Percentiles rank a stretch among this genome's conserved stretches.
These are phyloP conservation scores for Meliscaeva auricollis DNA, from an alignment of 2,888 invertebrate genomes.

Conservation along the genomic window DNA sequence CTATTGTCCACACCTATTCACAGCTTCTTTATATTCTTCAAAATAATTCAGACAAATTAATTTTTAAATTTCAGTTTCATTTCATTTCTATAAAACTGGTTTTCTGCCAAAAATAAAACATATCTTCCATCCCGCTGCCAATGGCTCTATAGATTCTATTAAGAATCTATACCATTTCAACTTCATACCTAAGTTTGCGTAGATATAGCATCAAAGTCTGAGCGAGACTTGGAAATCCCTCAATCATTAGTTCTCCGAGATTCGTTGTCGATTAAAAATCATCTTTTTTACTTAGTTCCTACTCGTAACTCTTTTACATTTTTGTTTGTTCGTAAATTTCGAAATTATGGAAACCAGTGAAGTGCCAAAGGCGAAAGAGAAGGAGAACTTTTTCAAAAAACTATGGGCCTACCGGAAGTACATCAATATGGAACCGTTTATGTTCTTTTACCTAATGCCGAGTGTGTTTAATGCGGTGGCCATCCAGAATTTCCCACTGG, in stretches of 20 bases:
- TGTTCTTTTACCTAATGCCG: conserved; percentile 82
- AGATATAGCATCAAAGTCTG: conserved; percentile 33
- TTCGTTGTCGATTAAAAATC: conserved; percentile 67
- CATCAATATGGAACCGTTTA: conserved; percentile 82
- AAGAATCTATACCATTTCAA: conserved; percentile 39
- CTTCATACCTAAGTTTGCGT: conserved; percentile 34
- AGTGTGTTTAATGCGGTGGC: conserved; percentile 82
- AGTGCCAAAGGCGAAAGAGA: conserved; percentile 62
- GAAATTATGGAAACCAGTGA: conserved; percentile 43
- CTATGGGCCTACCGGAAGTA: conserved; percentile 82
- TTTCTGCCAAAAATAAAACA: conserved; percentile 68
- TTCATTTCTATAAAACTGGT: conserved; percentile 57
- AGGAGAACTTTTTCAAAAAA: conserved; percentile 80
- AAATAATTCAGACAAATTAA: conserved; percentile 55
- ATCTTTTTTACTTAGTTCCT: conserved; percentile 10
- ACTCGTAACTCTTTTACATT: neutral
- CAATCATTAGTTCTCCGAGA: conserved; percentile 63
- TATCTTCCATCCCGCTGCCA: conserved; percentile 23
- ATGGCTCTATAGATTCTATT: conserved; percentile 58
- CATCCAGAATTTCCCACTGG: conserved; percentile 82
- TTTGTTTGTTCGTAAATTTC: neutral
- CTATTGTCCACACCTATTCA: neutral
- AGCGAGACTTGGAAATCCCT: conserved; percentile 45
- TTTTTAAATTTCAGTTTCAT: conserved; percentile 58
- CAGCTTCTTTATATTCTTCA: conserved; percentile 22